Evolutionary conservation across 2,113 vertebrate genomes (phyloP).

Genomic region (Rynchops niger): DNA sequence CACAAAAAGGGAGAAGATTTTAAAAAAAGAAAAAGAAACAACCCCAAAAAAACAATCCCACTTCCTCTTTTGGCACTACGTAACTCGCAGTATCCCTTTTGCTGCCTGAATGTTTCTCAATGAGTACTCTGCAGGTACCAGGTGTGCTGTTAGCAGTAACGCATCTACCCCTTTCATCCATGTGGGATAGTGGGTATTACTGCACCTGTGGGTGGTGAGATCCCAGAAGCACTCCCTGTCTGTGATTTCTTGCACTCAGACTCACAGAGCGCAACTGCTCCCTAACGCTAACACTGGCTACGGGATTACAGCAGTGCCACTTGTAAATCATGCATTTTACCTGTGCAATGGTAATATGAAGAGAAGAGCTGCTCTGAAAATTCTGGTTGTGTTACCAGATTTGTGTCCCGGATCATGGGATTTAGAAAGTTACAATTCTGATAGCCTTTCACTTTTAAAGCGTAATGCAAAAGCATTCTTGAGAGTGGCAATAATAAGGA

Average conservation of each 20-base stretch:
- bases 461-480: neutral
- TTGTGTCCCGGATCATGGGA: neutral
- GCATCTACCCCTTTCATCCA: neutral
- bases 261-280: neutral
- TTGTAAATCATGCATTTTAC: neutral
- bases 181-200: rapidly evolving
- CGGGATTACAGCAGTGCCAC: neutral
- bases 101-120: neutral
- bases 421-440: neutral
- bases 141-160: neutral
- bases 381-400: neutral
- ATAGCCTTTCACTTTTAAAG: neutral
- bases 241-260: neutral
- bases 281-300: neutral
- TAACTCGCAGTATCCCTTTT: neutral
- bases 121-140: neutral
- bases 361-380: neutral
- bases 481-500: neutral
- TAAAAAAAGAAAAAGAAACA: rapidly evolving
- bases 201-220: rapidly evolving
- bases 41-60: too few species aligned
- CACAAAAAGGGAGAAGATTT: neutral
- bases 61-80: neutral
- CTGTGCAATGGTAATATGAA: neutral
- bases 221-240: neutral